These are phyloP conservation scores for Aporophyla nigra DNA, from an alignment of 2,888 invertebrate genomes.

Conservation along the genomic window DNA sequence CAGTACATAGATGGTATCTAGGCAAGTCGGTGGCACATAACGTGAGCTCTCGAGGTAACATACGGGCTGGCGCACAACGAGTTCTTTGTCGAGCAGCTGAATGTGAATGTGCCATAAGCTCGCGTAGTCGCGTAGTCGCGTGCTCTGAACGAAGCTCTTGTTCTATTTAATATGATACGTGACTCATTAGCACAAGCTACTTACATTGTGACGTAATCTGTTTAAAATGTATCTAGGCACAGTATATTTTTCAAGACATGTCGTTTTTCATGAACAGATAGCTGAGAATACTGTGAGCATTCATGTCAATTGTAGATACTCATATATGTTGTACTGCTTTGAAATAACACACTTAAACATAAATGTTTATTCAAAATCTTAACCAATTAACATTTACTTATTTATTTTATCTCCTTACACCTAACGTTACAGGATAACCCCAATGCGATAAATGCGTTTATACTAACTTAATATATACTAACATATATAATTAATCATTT, in stretches of 20 bases:
- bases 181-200: conserved; percentile 43
- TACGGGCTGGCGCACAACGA: conserved; percentile 47
- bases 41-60: conserved; percentile 45
- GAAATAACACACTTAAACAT: no score
- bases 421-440: no score
- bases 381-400: no score
- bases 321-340: background rate
- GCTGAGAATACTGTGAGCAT: background rate
- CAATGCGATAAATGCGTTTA: no score
- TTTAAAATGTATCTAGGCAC: conserved; percentile 6
- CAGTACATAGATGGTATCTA: conserved; percentile 40
- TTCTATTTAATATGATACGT: conserved; percentile 51
- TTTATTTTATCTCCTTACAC: no score
- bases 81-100: conserved; percentile 48
- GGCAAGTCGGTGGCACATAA: conserved; percentile 33
- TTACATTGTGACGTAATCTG: conserved; percentile 17
- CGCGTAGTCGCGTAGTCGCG: conserved; percentile 29
- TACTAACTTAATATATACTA: no score
- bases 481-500: no score
- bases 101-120: conserved; percentile 46
- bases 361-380: no score
- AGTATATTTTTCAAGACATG: background rate
- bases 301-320: background rate
- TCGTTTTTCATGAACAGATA: conserved; percentile 2
- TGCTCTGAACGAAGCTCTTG: conserved; percentile 40